Percentiles rank a stretch among this genome's conserved stretches.
Evolutionary conservation across 2,113 vertebrate genomes (phyloP).

Genomic region (Rhinichthys klamathensis): DNA sequence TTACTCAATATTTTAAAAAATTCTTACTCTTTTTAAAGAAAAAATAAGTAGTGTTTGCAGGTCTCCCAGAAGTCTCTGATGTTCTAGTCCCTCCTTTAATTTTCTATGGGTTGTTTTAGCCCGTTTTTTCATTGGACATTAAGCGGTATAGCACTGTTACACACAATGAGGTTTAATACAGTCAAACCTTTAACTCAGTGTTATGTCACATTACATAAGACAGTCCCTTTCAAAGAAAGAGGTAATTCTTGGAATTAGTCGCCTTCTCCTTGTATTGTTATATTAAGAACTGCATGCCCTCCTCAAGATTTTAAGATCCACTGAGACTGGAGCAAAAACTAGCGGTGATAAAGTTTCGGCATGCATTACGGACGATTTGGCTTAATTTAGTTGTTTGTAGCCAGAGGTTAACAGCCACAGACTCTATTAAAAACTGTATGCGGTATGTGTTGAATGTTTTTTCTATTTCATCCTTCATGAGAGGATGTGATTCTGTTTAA

Average conservation of each 20-base stretch:
- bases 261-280: neutral
- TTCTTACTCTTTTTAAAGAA: neutral
- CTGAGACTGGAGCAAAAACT: neutral
- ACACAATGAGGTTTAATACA: constrained; percentile 1
- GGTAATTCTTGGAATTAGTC: constrained; percentile 1
- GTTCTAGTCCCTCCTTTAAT: neutral
- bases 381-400: neutral
- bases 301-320: neutral
- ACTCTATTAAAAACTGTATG: constrained; percentile 7
- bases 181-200: neutral
- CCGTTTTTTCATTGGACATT: neutral
- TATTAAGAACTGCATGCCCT: neutral
- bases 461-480: constrained; percentile 13
- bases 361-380: neutral
- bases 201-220: constrained; percentile 20
- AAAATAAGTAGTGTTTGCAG: neutral
- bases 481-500: constrained; percentile 27
- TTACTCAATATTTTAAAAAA: neutral
- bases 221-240: neutral
- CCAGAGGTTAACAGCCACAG: neutral
- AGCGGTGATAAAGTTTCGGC: neutral
- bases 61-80: neutral
- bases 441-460: constrained; percentile 21
- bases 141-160: neutral
- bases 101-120: neutral